phyloP scores from a whole-genome alignment of 2,113 vertebrate genomes.

The Notarius quadriscutis region DNA sequence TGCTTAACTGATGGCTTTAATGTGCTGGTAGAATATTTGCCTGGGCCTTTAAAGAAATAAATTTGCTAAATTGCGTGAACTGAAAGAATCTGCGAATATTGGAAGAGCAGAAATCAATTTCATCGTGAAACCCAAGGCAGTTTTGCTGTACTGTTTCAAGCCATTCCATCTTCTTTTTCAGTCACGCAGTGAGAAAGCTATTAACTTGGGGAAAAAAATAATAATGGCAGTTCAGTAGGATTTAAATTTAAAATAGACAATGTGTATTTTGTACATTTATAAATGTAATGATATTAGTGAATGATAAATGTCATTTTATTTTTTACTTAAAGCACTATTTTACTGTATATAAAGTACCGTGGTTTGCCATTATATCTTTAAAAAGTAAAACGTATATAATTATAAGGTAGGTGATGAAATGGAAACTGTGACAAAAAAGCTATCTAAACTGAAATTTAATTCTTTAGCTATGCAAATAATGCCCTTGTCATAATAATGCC shows the following conservation, averaged over 20 bases:
- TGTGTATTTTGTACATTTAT: background rate
- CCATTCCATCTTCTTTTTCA: background rate
- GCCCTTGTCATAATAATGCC: background rate
- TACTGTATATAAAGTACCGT: no score
- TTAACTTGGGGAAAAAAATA: background rate
- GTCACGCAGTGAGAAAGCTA: background rate
- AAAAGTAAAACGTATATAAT: background rate
- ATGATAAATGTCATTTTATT: no score
- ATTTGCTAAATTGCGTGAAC: background rate
- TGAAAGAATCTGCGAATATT: background rate
- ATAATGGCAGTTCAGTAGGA: background rate
- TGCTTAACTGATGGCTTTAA: no score
- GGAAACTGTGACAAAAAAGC: background rate
- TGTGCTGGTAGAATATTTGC: background rate
- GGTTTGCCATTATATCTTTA: background rate
- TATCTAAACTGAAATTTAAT: no score
- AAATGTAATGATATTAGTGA: background rate
- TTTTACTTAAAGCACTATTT: background rate
- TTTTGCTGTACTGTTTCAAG: background rate
- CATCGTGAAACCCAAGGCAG: background rate
- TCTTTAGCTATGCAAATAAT: slow-evolving; percentile 7
- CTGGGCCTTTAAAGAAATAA: background rate
- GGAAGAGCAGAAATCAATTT: no score
- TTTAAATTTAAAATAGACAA: background rate
- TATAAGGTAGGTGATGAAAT: background rate